Evolutionary conservation across 2,888 invertebrate genomes (phyloP).

Genomic region (Acanthopleura granulata): DNA sequence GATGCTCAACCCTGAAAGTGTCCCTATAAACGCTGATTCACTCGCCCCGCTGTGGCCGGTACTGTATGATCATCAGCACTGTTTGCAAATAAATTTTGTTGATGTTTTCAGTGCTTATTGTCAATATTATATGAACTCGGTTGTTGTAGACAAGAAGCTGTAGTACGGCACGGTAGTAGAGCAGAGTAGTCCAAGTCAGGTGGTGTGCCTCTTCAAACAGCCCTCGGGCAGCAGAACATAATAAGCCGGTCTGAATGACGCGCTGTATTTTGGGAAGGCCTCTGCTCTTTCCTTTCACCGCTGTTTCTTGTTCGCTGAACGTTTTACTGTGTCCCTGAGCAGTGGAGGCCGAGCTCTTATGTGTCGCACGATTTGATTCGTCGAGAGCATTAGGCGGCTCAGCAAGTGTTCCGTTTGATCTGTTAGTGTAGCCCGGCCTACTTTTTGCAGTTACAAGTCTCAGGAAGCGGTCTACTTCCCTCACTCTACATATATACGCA

Average conservation of each 20-base stretch:
- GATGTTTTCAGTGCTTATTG: too few relatives aligned
- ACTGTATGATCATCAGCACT: conserved; percentile 1
- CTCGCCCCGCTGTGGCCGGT: not conserved
- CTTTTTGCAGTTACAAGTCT: too few relatives aligned
- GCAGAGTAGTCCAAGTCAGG: not conserved
- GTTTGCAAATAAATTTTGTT: too few relatives aligned
- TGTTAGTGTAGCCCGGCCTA: not conserved
- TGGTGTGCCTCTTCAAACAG: conserved; percentile 25
- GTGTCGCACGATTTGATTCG: conserved; percentile 1
- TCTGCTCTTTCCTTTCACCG: not conserved
- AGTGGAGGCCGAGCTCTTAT: not conserved
- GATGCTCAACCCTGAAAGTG: not conserved
- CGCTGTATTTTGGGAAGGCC: conserved; percentile 9
- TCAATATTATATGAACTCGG: too few relatives aligned
- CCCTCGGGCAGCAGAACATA: conserved; percentile 37
- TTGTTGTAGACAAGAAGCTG: not conserved
- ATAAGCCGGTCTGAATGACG: not conserved
- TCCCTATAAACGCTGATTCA: conserved; percentile 1
- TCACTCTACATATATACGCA: too few relatives aligned
- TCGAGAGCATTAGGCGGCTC: not conserved
- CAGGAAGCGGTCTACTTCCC: too few relatives aligned
- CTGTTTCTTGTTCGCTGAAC: not conserved
- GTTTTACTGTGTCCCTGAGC: not conserved
- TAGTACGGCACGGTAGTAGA: not conserved
- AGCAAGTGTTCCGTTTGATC: not conserved